Percentiles rank a stretch among this genome's conserved stretches.
These are phyloP conservation scores for Lamproptera curius DNA, from an alignment of 2,888 invertebrate genomes.

Conservation along the genomic window DNA sequence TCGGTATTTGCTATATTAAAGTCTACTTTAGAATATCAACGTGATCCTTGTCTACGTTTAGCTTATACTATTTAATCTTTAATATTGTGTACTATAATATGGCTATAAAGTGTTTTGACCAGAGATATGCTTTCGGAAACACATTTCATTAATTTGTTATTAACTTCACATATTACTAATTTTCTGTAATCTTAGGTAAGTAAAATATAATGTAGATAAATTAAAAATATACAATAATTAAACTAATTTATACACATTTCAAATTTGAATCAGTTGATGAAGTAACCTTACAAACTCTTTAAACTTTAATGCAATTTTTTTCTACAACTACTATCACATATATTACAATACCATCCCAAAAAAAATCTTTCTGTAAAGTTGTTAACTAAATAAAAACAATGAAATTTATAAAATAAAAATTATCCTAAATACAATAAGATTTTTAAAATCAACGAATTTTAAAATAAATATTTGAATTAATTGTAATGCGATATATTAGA, in stretches of 20 bases:
- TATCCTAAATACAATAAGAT: too few relatives aligned
- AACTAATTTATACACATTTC: not conserved
- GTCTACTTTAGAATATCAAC: too few relatives aligned
- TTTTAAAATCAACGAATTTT: too few relatives aligned
- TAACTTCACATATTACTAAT: not conserved
- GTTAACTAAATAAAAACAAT: too few relatives aligned
- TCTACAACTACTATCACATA: conserved; percentile 67
- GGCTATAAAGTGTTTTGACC: not conserved
- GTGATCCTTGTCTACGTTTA: too few relatives aligned
- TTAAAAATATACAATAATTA: conserved; percentile 2
- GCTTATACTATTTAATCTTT: too few relatives aligned
- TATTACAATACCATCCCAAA: conserved; percentile 59
- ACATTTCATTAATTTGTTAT: not conserved
- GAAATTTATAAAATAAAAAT: too few relatives aligned
- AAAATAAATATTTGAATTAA: too few relatives aligned
- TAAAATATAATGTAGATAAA: conserved; percentile 12
- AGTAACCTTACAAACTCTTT: not conserved
- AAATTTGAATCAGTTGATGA: not conserved
- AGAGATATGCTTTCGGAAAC: conserved; percentile 1
- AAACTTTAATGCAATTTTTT: not conserved
- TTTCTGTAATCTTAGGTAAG: not conserved
- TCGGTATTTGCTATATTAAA: conserved; percentile 65
- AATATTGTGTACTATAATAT: not conserved
- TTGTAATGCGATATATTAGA: too few relatives aligned
- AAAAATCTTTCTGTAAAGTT: conserved; percentile 46